Evolutionary conservation across 2,113 vertebrate genomes (phyloP), one percentile per base, ranked within the genome.

Genomic region (Cyphomyrus discorhynchus): DNA sequence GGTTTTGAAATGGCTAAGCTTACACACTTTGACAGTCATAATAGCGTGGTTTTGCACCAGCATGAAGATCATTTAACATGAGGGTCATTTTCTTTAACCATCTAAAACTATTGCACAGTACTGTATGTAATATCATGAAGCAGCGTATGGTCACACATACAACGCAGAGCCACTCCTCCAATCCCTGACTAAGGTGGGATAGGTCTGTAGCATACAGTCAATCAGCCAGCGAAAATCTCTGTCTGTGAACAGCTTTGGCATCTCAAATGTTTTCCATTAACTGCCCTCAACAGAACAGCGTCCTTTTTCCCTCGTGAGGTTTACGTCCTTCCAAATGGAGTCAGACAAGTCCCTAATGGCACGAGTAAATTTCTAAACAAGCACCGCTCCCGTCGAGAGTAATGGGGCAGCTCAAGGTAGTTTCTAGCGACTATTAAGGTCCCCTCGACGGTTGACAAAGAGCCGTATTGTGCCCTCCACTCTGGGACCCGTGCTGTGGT

Each of bases 311-410:
- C 77, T 31, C 15, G 42, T 24, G 85, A 90, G 86, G 89, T 92
- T 91, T 90, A 91, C 45, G 27, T 88, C 91, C 91, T 90, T 90
- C 93, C 91, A 94, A 93, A 94, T 94, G 90, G 84, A 92, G 88
- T 90, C 91, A 92, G 92, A 92, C 90, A 91, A 42, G 17, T 90
- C 89, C 90, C 89, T 93, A 94, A 93, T 92, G 91, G 92, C 88
- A 89, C 87, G 90, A 94, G 92, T 93, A 93, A 94, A 94, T 94
- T 94, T 93, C 89, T 88, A 90, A 92, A 90, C 91, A 89, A 52
- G 91, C 89, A 70, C 82, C 31, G 39, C 88, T 93, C 92, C 93
- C 91, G 58, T 70, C 91, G 88, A 91, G 90, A 92, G 92, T 89
- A 93, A 93, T 90, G 88, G 87, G 91, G 91, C 53, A 84, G 90